Evolutionary conservation across 2,888 invertebrate genomes (phyloP).

Genomic region (Ephialtes manifestator): DNA sequence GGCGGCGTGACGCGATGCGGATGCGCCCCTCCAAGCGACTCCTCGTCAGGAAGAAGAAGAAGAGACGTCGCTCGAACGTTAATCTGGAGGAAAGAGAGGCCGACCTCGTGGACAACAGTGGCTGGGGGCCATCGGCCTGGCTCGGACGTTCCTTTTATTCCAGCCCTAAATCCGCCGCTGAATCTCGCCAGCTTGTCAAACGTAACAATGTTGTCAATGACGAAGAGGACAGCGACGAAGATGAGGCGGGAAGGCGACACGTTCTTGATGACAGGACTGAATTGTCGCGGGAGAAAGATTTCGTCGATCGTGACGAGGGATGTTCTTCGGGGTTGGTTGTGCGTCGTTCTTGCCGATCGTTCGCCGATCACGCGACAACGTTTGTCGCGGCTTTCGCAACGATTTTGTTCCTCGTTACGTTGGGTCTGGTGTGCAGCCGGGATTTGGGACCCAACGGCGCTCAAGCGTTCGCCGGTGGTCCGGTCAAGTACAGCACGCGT

Average conservation of each 20-base stretch:
- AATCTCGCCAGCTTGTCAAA: neutral
- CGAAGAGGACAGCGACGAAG: neutral
- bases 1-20: constrained; percentile 86
- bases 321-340: constrained; percentile 23
- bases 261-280: neutral
- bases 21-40: constrained; percentile 81
- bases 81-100: constrained; percentile 20
- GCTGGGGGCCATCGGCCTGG: neutral
- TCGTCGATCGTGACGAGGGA: constrained; percentile 1
- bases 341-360: neutral
- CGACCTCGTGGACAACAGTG: constrained; percentile 14
- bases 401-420: constrained; percentile 45
- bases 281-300: neutral
- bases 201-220: neutral
- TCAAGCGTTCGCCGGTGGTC: constrained; percentile 87
- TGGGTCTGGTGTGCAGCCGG: constrained; percentile 70
- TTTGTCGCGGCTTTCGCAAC: constrained; percentile 24
- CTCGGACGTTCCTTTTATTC: neutral
- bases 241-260: neutral
- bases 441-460: constrained; percentile 69
- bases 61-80: constrained; percentile 32
- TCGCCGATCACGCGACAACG: neutral
- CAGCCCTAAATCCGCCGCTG: neutral
- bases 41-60: constrained; percentile 77
- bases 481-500: constrained; percentile 93